phyloP scores from a whole-genome alignment of 2,888 invertebrate genomes.

The Myopa tessellatipennis region DNA sequence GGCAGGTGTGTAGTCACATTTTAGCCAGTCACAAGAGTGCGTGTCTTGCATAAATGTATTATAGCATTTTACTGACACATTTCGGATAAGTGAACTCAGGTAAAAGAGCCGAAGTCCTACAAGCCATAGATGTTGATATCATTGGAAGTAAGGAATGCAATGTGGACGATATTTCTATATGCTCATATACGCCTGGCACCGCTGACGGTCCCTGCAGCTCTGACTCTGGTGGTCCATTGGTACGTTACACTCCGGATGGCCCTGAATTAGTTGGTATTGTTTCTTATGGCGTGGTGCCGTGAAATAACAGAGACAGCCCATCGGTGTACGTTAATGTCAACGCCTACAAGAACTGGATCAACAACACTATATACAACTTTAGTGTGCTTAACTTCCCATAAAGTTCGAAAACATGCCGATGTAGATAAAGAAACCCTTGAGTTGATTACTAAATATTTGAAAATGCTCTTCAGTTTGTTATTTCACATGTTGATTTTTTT shows the following conservation, averaged over 20 bases:
- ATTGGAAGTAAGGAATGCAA: slow-evolving; percentile 52
- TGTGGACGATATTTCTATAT: slow-evolving; percentile 54
- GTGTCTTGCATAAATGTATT: too few relatives aligned
- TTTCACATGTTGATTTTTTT: not conserved
- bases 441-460: too few relatives aligned
- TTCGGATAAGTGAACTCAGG: slow-evolving; percentile 56
- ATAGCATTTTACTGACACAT: too few relatives aligned
- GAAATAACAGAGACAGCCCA: slow-evolving; percentile 63
- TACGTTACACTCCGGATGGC: slow-evolving; percentile 50
- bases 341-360: slow-evolving; percentile 66
- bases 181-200: slow-evolving; percentile 58
- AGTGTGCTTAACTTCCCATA: too few relatives aligned
- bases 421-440: not conserved
- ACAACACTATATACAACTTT: too few relatives aligned
- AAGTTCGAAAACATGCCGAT: too few relatives aligned
- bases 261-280: slow-evolving; percentile 67
- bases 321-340: slow-evolving; percentile 69
- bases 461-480: too few relatives aligned
- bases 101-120: slow-evolving; percentile 53
- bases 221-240: slow-evolving; percentile 60
- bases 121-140: slow-evolving; percentile 56
- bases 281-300: slow-evolving; percentile 70
- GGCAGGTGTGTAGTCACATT: too few relatives aligned
- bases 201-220: slow-evolving; percentile 54
- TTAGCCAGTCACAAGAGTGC: too few relatives aligned